phyloP scores from a whole-genome alignment of 2,797 vertebrate genomes.

The Accipiter superciliosus region DNA sequence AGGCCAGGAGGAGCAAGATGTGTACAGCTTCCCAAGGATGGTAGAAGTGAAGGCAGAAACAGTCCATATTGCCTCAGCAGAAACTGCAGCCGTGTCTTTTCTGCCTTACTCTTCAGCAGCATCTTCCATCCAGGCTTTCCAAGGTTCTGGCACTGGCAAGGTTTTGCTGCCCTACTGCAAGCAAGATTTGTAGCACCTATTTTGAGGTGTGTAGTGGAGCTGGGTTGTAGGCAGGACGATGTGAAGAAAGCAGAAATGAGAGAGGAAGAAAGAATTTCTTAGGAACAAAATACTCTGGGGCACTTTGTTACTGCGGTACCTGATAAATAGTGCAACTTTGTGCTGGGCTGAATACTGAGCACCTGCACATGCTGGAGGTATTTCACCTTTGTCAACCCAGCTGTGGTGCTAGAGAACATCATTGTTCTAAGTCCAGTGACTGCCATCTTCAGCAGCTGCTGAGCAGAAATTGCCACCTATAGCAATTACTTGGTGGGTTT shows the following conservation, averaged over 20 bases:
- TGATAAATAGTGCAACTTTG: not conserved
- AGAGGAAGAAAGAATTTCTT: not conserved
- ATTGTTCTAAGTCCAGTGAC: not conserved
- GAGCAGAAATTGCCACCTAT: not conserved
- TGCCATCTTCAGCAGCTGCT: not conserved
- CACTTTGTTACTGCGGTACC: fast-evolving
- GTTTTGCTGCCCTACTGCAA: not conserved
- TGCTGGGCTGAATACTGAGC: not conserved
- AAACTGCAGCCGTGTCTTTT: not conserved
- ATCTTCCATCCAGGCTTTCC: not conserved
- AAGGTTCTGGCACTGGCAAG: not conserved
- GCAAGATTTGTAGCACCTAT: not conserved
- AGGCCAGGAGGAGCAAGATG: not conserved
- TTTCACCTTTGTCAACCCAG: not conserved
- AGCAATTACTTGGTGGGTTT: not conserved
- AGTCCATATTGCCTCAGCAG: not conserved
- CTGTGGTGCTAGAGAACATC: not conserved
- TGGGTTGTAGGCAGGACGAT: not conserved
- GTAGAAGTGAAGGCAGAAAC: not conserved
- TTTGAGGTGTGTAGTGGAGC: not conserved
- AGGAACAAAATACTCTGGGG: not conserved
- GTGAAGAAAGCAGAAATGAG: not conserved
- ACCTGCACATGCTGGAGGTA: not conserved
- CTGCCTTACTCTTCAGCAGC: not conserved
- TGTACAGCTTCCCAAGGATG: not conserved